phyloP scores from a whole-genome alignment of 2,888 invertebrate species.

The Mythimna impura region DNA sequence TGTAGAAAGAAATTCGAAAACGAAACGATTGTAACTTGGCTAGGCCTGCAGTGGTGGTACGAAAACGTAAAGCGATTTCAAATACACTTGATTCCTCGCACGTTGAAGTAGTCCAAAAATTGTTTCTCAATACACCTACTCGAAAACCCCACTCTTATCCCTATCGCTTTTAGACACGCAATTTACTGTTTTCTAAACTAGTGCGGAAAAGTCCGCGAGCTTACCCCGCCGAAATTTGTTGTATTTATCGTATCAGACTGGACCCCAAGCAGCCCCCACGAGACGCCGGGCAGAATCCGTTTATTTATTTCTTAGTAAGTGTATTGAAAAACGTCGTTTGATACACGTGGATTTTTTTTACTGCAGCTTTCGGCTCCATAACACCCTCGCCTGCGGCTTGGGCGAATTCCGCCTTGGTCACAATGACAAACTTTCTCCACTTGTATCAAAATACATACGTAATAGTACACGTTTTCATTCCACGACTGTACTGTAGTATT shows the following conservation, averaged over 20 bases:
- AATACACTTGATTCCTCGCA: background rate
- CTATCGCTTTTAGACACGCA: no score
- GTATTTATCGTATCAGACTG: no score
- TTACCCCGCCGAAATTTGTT: no score
- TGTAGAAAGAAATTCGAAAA: no score
- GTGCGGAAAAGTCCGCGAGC: no score
- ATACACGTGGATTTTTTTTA: no score
- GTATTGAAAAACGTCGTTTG: no score
- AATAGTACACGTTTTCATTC: background rate
- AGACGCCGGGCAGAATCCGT: no score
- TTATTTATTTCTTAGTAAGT: no score
- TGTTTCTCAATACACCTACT: background rate
- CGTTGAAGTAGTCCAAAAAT: background rate
- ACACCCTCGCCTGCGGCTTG: background rate
- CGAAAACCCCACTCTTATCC: background rate
- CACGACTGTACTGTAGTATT: constrained; percentile 8
- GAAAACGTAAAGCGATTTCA: background rate
- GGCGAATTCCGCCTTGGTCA: background rate
- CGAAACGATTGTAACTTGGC: no score
- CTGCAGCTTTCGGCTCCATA: background rate
- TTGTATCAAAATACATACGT: background rate
- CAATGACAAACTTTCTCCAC: background rate
- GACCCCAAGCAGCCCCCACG: no score
- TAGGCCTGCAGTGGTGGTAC: background rate
- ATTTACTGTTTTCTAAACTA: no score